Evolutionary conservation across 2,113 vertebrate genomes (phyloP).

Genomic region (Colinus virginianus): DNA sequence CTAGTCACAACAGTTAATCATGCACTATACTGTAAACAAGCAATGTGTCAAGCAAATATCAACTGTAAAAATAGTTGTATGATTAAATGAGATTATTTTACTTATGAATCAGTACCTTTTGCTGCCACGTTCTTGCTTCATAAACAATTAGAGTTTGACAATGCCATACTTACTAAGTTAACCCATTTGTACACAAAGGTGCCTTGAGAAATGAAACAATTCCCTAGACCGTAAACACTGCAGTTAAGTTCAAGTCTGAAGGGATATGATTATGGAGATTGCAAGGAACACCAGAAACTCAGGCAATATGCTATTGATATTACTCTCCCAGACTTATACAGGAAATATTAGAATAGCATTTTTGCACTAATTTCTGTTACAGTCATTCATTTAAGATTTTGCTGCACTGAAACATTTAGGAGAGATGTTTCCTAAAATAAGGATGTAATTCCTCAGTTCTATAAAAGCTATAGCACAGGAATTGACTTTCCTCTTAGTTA

Average conservation of each 20-base stretch:
- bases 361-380: background rate
- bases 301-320: background rate
- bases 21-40: background rate
- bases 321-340: background rate
- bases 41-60: background rate
- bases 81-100: constrained; percentile 21
- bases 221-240: background rate
- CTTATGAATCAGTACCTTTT: background rate
- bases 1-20: background rate
- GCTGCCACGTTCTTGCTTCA: background rate
- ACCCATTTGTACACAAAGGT: background rate
- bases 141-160: background rate
- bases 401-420: background rate
- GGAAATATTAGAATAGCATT: background rate
- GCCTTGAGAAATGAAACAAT: background rate
- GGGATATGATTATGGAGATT: background rate
- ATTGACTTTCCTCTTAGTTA: background rate
- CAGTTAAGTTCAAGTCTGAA: background rate
- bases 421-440: background rate
- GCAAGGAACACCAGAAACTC: background rate
- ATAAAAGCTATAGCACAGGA: background rate
- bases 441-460: background rate
- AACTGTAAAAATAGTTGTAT: constrained; percentile 1
- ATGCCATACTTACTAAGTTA: background rate
- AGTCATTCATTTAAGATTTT: background rate